Conservation (phyloP, 1,140 invertebrate species). For the Drosophila busckii region DNA sequence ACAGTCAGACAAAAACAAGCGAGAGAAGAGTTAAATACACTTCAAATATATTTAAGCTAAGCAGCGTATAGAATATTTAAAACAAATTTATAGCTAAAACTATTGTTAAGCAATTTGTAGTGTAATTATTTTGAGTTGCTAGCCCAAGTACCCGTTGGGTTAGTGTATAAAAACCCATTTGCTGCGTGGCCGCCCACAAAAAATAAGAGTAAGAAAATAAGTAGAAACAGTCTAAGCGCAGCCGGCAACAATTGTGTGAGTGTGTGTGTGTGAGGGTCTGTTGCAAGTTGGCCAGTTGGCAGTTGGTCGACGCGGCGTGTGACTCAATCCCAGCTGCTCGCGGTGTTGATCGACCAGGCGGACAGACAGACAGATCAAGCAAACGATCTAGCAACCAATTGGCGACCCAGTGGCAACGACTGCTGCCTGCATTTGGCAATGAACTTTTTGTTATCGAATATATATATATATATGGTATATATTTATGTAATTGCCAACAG, state of each 20-base stretch:
- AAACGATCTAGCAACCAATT: slow-evolving; percentile 27
- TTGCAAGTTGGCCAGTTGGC: slow-evolving; percentile 41
- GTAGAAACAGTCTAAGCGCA: slow-evolving; percentile 22
- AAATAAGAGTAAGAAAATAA: no score
- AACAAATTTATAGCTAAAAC: background rate
- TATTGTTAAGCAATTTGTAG: background rate
- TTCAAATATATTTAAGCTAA: no score
- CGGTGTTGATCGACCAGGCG: slow-evolving; percentile 62
- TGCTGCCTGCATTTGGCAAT: slow-evolving; percentile 63
- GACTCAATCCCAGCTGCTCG: slow-evolving; percentile 53
- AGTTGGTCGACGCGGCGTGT: slow-evolving; percentile 44
- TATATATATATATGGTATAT: slow-evolving; percentile 14
- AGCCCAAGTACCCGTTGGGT: background rate
- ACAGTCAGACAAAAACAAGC: slow-evolving; percentile 39
- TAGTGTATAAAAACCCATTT: slow-evolving; percentile 59
- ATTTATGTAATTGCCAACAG: slow-evolving; percentile 13
- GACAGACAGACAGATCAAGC: slow-evolving; percentile 9
- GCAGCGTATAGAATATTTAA: background rate
- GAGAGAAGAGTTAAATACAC: background rate
- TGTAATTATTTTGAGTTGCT: slow-evolving; percentile 4
- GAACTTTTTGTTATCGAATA: slow-evolving; percentile 66
- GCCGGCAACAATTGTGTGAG: slow-evolving; percentile 38
- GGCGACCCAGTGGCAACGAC: slow-evolving; percentile 47
- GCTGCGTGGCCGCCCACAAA: slow-evolving; percentile 69
- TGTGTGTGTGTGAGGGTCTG: slow-evolving; percentile 37